These are phyloP conservation scores for Strongylocentrotus purpuratus DNA, from an alignment of 35 echinoderm and acorn worm genomes.

Conservation along the genomic window DNA sequence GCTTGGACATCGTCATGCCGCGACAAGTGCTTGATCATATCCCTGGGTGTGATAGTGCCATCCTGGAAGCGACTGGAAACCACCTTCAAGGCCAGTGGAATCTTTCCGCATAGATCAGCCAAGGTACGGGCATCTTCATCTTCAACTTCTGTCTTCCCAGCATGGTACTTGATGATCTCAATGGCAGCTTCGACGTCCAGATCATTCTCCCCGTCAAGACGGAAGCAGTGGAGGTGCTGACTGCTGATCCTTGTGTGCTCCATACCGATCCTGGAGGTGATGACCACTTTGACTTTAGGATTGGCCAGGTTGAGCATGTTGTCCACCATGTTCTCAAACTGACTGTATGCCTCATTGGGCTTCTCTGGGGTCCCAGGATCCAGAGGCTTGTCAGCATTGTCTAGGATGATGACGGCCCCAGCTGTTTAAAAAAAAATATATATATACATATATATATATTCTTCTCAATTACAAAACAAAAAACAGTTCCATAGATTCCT, in stretches of 20 bases:
- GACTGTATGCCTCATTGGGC: conserved; percentile 53
- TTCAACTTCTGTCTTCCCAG: conserved; percentile 57
- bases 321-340: conserved; percentile 60
- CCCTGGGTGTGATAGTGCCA: conserved; percentile 69
- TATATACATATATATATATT: too few relatives aligned
- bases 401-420: conserved; percentile 81
- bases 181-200: conserved; percentile 74
- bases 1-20: conserved; percentile 41
- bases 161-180: conserved; percentile 79
- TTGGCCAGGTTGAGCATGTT: conserved; percentile 67
- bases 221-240: conserved; percentile 47
- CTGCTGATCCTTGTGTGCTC: conserved; percentile 64
- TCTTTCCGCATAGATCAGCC: conserved; percentile 71
- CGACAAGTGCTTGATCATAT: conserved; percentile 72
- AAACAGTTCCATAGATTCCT: too few relatives aligned
- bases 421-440: conserved; percentile 48
- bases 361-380: conserved; percentile 62
- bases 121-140: conserved; percentile 61
- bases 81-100: conserved; percentile 82
- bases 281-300: conserved; percentile 67
- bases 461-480: background rate
- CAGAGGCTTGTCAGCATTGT: conserved; percentile 86
- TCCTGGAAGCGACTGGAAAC: conserved; percentile 83
- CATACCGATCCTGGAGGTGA: conserved; percentile 84
- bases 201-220: conserved; percentile 76